A percentile compares a stretch with the other conserved stretches of the same genome.
Evolutionary conservation across 1,140 invertebrate genomes (phyloP).

Genomic region (Pseudomyrmex pallidus): DNA sequence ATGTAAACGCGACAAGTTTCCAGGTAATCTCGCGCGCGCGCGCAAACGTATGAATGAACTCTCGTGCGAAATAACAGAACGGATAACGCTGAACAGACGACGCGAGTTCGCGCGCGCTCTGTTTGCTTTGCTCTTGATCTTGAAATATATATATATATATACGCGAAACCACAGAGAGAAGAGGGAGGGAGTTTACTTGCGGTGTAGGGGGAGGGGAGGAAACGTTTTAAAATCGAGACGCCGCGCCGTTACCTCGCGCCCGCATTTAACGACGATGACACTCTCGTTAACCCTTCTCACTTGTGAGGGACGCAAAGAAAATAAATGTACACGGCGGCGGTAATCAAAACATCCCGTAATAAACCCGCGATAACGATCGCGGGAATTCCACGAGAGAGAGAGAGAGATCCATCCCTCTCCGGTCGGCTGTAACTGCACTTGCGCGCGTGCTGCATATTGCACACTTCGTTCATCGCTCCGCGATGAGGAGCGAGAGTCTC

Average conservation of each 20-base stretch:
- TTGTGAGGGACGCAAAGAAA: not conserved
- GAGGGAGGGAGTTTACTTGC: not conserved
- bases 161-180: not conserved
- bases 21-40: conserved; percentile 1
- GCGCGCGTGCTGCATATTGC: conserved; percentile 33
- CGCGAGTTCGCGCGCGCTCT: not conserved
- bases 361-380: conserved; percentile 51
- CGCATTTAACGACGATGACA: conserved; percentile 47
- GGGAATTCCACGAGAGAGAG: conserved; percentile 16
- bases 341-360: conserved; percentile 59
- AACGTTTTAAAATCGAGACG: conserved; percentile 6
- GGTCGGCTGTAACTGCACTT: conserved; percentile 21
- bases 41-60: not conserved
- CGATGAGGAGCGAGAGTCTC: no score
- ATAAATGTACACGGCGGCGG: conserved; percentile 14
- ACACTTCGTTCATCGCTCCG: conserved; percentile 37
- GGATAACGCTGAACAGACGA: not conserved
- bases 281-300: conserved; percentile 54
- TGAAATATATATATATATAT: not conserved
- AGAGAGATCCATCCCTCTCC: not conserved
- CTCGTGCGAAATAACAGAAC: no score
- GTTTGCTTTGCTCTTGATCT: not conserved
- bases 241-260: conserved; percentile 22
- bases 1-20: not conserved
- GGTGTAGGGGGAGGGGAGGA: not conserved